These are phyloP conservation scores for Furcula furcula DNA, from an alignment of 2,888 invertebrate genomes.

Conservation along the genomic window DNA sequence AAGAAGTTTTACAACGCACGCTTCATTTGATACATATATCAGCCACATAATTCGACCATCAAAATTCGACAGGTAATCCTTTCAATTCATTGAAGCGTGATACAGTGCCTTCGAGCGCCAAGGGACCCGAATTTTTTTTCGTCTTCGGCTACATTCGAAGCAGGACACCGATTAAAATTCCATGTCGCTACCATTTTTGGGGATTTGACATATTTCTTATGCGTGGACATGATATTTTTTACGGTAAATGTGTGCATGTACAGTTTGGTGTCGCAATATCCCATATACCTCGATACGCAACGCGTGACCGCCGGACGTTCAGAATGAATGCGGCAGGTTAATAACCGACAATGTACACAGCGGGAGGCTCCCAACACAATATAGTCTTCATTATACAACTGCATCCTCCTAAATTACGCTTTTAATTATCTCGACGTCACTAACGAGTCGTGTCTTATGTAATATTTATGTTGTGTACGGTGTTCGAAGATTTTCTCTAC, in stretches of 20 bases:
- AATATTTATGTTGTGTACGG: no score
- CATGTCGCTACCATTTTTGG: constrained; percentile 51
- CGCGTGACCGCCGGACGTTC: constrained; percentile 66
- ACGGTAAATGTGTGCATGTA: constrained; percentile 35
- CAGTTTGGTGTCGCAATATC: constrained; percentile 61
- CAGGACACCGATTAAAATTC: constrained; percentile 62
- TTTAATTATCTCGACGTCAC: neutral
- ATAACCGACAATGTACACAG: constrained; percentile 55
- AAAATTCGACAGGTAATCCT: constrained; percentile 60
- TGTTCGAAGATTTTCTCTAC: no score
- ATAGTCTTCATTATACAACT: constrained; percentile 38
- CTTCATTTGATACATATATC: constrained; percentile 55
- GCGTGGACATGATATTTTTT: constrained; percentile 31
- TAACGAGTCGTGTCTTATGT: neutral
- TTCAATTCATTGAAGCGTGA: constrained; percentile 47
- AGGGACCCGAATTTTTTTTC: constrained; percentile 40
- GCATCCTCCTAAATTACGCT: constrained; percentile 30
- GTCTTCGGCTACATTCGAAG: constrained; percentile 40
- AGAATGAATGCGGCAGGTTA: constrained; percentile 65
- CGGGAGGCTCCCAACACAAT: constrained; percentile 57
- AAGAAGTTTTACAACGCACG: constrained; percentile 43
- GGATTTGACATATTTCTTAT: constrained; percentile 46
- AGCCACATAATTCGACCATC: constrained; percentile 52
- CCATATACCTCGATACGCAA: constrained; percentile 61
- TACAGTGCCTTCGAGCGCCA: constrained; percentile 31